phyloP scores from a whole-genome alignment of 2,888 invertebrate genomes.

The Drosophila multiciliata region DNA sequence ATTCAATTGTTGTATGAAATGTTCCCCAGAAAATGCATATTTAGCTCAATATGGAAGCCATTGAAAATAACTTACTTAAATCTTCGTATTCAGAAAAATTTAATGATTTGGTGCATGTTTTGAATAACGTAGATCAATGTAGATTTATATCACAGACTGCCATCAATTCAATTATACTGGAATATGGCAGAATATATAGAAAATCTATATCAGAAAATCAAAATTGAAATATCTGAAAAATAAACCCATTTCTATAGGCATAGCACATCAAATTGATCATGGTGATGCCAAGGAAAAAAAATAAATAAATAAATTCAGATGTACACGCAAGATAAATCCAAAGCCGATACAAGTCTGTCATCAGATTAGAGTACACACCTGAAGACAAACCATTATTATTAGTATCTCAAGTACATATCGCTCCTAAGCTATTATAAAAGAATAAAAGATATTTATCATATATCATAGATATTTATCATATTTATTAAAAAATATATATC shows the following conservation, averaged over 20 bases:
- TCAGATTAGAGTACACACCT: conserved; percentile 11
- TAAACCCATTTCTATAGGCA: background rate
- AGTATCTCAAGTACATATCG: background rate
- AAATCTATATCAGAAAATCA: conserved; percentile 22
- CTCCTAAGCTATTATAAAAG: background rate
- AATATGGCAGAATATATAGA: conserved; percentile 18
- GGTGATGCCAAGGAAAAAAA: conserved; percentile 23
- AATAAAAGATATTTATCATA: too few species aligned
- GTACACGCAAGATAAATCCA: conserved; percentile 16
- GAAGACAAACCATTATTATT: conserved; percentile 1
- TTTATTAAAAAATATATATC: background rate
- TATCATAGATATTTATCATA: too few species aligned
- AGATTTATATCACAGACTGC: conserved; percentile 30
- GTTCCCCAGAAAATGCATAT: conserved; percentile 62
- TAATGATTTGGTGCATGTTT: conserved; percentile 35
- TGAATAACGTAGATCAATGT: conserved; percentile 40
- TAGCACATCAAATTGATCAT: conserved; percentile 50
- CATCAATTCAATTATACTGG: conserved; percentile 40
- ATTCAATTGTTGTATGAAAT: conserved; percentile 58
- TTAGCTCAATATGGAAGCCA: conserved; percentile 19
- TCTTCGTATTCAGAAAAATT: conserved; percentile 42
- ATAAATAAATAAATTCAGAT: conserved; percentile 4
- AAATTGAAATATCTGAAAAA: conserved; percentile 48
- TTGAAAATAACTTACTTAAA: conserved; percentile 29
- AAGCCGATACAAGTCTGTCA: conserved; percentile 40